Conservation (phyloP, 2,797 vertebrate genomes). For the Gymnoscopelus microlampas region DNA sequence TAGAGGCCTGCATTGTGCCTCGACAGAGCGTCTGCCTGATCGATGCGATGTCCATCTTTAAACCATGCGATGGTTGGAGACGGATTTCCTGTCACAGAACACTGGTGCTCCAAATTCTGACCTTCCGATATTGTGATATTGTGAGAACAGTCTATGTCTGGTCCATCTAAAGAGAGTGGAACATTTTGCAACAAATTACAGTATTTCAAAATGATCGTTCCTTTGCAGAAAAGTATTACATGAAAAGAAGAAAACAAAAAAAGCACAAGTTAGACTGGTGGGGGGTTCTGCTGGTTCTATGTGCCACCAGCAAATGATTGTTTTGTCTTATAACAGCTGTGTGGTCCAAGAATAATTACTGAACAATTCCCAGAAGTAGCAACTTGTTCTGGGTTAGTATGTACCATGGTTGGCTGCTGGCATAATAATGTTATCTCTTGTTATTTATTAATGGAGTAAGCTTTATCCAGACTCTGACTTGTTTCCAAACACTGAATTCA, state of each 20-base stretch:
- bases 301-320: neutral
- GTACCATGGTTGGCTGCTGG: neutral
- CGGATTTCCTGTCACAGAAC: constrained; percentile 60
- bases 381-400: neutral
- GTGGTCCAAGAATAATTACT: neutral
- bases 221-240: too few species aligned
- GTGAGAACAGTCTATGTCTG: constrained; percentile 39
- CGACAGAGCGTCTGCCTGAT: constrained; percentile 13
- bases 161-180: constrained; percentile 55
- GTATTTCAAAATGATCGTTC: too few species aligned
- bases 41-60: neutral
- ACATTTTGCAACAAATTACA: constrained; percentile 11
- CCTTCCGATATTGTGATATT: constrained; percentile 43
- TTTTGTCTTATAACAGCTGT: neutral
- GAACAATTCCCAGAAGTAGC: neutral
- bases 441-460: neutral
- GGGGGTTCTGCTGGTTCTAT: too few species aligned
- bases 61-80: constrained; percentile 18
- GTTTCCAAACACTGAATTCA: neutral
- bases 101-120: constrained; percentile 39
- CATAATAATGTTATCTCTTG: neutral
- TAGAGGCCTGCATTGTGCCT: constrained; percentile 47
- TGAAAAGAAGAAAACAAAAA: too few species aligned
- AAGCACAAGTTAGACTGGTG: too few species aligned
- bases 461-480: neutral